phyloP scores from a whole-genome alignment of 1,140 invertebrate genomes.

The Coboldia fuscipes region DNA sequence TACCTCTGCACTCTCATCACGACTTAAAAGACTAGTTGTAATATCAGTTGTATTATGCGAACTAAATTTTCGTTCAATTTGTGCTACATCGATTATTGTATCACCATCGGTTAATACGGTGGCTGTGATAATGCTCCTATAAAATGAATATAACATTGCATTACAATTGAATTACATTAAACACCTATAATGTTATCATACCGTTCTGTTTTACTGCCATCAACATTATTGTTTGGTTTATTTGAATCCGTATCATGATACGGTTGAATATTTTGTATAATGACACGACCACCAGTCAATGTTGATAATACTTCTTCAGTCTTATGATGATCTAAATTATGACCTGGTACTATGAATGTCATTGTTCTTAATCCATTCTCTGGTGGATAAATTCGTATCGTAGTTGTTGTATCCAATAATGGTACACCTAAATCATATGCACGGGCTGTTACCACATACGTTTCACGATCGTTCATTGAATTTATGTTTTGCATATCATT shows the following conservation, averaged over 20 bases:
- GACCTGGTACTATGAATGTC: slow-evolving; percentile 53
- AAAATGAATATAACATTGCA: slow-evolving; percentile 8
- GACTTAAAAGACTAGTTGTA: slow-evolving; percentile 7
- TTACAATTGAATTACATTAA: neutral
- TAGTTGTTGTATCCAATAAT: slow-evolving; percentile 37
- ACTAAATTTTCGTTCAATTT: slow-evolving; percentile 35
- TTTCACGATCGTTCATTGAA: slow-evolving; percentile 24
- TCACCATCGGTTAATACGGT: slow-evolving; percentile 44
- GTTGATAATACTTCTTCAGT: slow-evolving; percentile 48
- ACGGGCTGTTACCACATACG: slow-evolving; percentile 40
- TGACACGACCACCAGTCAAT: slow-evolving; percentile 53
- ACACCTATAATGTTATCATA: slow-evolving; percentile 7
- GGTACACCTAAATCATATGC: slow-evolving; percentile 66
- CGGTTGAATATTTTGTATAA: slow-evolving; percentile 47
- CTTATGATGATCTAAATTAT: slow-evolving; percentile 42
- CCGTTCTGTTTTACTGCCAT: slow-evolving; percentile 4
- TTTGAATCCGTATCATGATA: slow-evolving; percentile 27
- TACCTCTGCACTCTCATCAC: slow-evolving; percentile 7
- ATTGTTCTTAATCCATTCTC: slow-evolving; percentile 43
- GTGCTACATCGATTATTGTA: slow-evolving; percentile 40
- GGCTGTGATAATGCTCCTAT: slow-evolving; percentile 52
- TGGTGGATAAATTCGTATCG: slow-evolving; percentile 42
- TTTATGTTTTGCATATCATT: slow-evolving; percentile 1
- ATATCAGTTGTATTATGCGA: slow-evolving; percentile 26
- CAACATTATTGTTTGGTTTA: slow-evolving; percentile 7